phyloP scores from a whole-genome alignment of 2,113 vertebrate genomes.

The Hypanus sabinus region DNA sequence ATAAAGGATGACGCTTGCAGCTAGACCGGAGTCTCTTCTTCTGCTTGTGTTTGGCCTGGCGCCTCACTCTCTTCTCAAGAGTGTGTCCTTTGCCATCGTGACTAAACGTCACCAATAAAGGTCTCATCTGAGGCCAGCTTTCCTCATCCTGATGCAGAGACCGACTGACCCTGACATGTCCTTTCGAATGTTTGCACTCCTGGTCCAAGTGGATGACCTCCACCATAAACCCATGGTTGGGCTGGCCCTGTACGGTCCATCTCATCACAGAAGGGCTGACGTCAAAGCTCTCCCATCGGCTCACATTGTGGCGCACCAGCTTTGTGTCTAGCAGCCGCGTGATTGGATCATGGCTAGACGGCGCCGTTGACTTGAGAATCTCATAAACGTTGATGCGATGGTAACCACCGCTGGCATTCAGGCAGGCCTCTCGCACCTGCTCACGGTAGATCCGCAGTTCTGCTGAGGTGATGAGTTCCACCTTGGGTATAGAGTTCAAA shows the following conservation, averaged over 20 bases:
- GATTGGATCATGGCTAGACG: constrained; percentile 62
- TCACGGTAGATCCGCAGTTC: constrained; percentile 92
- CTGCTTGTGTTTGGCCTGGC: constrained; percentile 79
- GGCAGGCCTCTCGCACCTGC: constrained; percentile 66
- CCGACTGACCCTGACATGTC: constrained; percentile 88
- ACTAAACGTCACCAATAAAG: constrained; percentile 87
- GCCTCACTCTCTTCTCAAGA: constrained; percentile 81
- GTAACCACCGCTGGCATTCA: constrained; percentile 60
- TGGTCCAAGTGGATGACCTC: constrained; percentile 81
- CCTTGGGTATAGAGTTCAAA: constrained; percentile 79
- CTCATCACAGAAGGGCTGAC: constrained; percentile 83
- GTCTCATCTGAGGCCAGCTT: constrained; percentile 83
- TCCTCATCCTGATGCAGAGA: constrained; percentile 82
- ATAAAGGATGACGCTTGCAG: constrained; percentile 87
- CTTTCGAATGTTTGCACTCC: constrained; percentile 59
- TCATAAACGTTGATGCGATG: constrained; percentile 98
- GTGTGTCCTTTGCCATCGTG: constrained; percentile 87
- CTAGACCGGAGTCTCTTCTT: constrained; percentile 82
- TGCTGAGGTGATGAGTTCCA: constrained; percentile 86
- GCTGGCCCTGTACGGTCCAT: constrained; percentile 79
- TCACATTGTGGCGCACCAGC: constrained; percentile 82
- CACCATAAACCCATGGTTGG: constrained; percentile 88
- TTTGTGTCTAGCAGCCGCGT: constrained; percentile 91
- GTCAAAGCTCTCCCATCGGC: constrained; percentile 93
- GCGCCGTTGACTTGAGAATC: constrained; percentile 68